Evolutionary conservation across 2,113 vertebrate species (phyloP), one percentile per base, ranked within the genome.

Genomic region (Crocuta crocuta): DNA sequence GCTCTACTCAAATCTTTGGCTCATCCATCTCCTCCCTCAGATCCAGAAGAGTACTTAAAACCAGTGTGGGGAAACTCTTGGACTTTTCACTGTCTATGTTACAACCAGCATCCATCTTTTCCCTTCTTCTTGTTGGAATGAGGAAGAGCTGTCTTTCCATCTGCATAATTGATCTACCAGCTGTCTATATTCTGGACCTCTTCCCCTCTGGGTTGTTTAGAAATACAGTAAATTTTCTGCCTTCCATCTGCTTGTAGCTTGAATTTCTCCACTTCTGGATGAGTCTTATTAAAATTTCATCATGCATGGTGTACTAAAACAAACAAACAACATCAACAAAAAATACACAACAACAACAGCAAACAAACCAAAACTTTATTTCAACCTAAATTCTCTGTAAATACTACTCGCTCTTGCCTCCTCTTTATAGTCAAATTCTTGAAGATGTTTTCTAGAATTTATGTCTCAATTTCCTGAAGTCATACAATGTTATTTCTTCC

Each of bases 11-110:
- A 84, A 91, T 95, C 10, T 71, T 91, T 50, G 85, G 33, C 35
- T 85, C 17, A 95, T 82, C 45, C 43, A 63, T 79, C 70, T 89
- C 21, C 15, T 28, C 15, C n/a, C 21, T 88, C 45, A 79, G 53
- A 91, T 79, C 7, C 17, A 95, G 43, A 89, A 71, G 26, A 94
- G 93, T 96, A 71, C 53, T 68, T 91, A 73, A 89, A 92, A 45
- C 2, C 55, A 45, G 12, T 50, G 31, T 4, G 6, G 5, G 48
- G 4, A 70, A 82, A 21, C 21, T 74, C 76, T 45, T 80, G 16
- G n/a, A 70, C 4, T 79, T 88, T 10, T 89, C 73, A 68, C 4
- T 74, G 19, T 35, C 11, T 1, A 28, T 28, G 4, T 5, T 89
- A 70, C 1, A 83, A 53, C 17, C 5, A n/a, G 8, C 35, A 35